Percentiles rank a stretch among this genome's conserved stretches.
phyloP scores from a whole-genome alignment of 92 coral and sea anemone genomes.

The Diadumene lineata region DNA sequence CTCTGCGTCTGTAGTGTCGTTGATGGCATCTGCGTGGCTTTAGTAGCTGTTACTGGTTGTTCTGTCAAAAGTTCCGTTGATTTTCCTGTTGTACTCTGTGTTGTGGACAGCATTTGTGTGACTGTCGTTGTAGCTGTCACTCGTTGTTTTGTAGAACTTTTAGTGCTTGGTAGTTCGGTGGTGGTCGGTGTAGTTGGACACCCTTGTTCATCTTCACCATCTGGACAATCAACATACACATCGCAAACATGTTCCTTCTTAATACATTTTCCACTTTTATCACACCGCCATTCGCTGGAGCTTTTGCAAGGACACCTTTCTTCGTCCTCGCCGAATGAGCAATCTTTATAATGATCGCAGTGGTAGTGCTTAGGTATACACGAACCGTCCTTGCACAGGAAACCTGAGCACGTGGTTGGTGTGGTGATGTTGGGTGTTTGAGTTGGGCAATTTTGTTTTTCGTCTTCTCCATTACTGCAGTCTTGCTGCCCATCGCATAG shows the following conservation, averaged over 20 bases:
- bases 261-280: slow-evolving; percentile 50
- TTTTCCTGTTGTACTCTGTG: background rate
- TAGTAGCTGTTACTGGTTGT: background rate
- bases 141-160: slow-evolving; percentile 13
- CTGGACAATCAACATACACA: slow-evolving; percentile 52
- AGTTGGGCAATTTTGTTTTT: slow-evolving; percentile 68
- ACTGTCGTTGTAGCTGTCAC: slow-evolving; percentile 4
- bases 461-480: slow-evolving; percentile 78
- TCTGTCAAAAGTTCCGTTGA: background rate
- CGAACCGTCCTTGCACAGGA: slow-evolving; percentile 49
- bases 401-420: slow-evolving; percentile 42
- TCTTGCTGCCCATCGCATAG: slow-evolving; percentile 76
- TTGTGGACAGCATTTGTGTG: background rate
- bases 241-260: slow-evolving; percentile 51
- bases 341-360: slow-evolving; percentile 61
- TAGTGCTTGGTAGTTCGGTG: slow-evolving; percentile 8
- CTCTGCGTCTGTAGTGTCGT: slow-evolving; percentile 1
- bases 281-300: slow-evolving; percentile 53
- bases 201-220: slow-evolving; percentile 53
- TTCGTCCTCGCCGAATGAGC: slow-evolving; percentile 66
- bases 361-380: slow-evolving; percentile 52
- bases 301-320: slow-evolving; percentile 56
- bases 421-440: slow-evolving; percentile 32
- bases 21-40: background rate
- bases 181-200: slow-evolving; percentile 34